These are phyloP conservation scores for Stenoptilia bipunctidactyla DNA, from an alignment of 2,888 invertebrate species.

Conservation along the genomic window DNA sequence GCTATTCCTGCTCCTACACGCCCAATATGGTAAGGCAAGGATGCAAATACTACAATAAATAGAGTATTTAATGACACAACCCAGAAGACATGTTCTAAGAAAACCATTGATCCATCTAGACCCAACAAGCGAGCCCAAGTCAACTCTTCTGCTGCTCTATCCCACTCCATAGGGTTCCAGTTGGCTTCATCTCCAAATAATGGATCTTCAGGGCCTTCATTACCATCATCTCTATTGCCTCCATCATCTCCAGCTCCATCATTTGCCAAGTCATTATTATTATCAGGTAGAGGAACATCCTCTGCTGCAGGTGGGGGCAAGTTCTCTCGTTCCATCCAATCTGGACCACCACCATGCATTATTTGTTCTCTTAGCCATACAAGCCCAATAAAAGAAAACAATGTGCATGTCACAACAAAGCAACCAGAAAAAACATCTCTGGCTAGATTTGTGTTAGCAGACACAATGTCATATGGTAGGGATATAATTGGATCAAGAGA, in stretches of 20 bases:
- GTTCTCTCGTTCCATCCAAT: conserved; percentile 89
- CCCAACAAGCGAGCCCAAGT: conserved; percentile 98
- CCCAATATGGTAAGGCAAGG: conserved; percentile 96
- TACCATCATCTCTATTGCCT: conserved; percentile 40
- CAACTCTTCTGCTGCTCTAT: conserved; percentile 95
- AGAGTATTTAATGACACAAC: conserved; percentile 96
- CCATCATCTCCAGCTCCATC: conserved; percentile 44
- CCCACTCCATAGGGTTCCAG: conserved; percentile 99
- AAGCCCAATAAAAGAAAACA: conserved; percentile 95
- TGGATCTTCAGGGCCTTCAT: conserved; percentile 59
- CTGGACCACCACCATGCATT: conserved; percentile 95
- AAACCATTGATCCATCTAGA: conserved; percentile 95
- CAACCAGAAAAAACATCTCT: conserved; percentile 96
- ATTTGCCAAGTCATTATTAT: conserved; percentile 59
- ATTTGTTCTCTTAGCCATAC: conserved; percentile 99
- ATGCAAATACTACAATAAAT: conserved; percentile 97
- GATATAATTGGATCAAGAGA: conserved; percentile 89
- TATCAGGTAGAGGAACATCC: conserved; percentile 52
- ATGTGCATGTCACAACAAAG: conserved; percentile 95
- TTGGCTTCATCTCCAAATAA: conserved; percentile 84
- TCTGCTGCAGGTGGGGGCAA: conserved; percentile 61
- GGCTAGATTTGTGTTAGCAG: conserved; percentile 91
- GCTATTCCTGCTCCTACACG: conserved; percentile 81
- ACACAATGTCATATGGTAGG: conserved; percentile 91
- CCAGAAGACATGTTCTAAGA: conserved; percentile 99